Evolutionary conservation across 2,888 invertebrate species (phyloP).

Genomic region (Thalpophila matura): DNA sequence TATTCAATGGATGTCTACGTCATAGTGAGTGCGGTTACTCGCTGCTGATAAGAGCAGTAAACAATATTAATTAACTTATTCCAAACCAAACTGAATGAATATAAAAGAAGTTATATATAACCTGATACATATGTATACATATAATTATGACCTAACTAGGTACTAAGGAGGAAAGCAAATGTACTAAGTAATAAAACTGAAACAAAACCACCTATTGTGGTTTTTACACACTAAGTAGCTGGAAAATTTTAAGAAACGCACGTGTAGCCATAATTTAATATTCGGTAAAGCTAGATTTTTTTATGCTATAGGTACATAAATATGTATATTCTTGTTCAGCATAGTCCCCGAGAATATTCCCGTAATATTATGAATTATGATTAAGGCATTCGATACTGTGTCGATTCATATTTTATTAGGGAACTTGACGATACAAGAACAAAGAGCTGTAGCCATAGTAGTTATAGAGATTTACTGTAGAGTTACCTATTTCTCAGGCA

Average conservation of each 20-base stretch:
- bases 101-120: constrained; percentile 31
- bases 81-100: constrained; percentile 35
- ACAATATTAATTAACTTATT: constrained; percentile 50
- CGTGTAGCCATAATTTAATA: too few species aligned
- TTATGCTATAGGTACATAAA: too few species aligned
- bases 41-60: constrained; percentile 51
- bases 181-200: neutral
- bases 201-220: neutral
- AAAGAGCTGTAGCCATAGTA: too few species aligned
- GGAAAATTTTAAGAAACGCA: neutral
- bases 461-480: neutral
- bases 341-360: neutral
- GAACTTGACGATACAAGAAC: neutral
- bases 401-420: neutral
- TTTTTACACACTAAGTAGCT: neutral
- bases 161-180: neutral
- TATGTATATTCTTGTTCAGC: neutral
- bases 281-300: too few species aligned
- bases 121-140: constrained; percentile 4
- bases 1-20: constrained; percentile 48
- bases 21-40: constrained; percentile 46
- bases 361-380: too few species aligned
- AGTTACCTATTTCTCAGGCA: neutral
- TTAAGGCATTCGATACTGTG: constrained; percentile 10
- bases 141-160: too few species aligned